Conservation (phyloP, 1,140 invertebrate genomes). For the Procambarus virginalis region DNA sequence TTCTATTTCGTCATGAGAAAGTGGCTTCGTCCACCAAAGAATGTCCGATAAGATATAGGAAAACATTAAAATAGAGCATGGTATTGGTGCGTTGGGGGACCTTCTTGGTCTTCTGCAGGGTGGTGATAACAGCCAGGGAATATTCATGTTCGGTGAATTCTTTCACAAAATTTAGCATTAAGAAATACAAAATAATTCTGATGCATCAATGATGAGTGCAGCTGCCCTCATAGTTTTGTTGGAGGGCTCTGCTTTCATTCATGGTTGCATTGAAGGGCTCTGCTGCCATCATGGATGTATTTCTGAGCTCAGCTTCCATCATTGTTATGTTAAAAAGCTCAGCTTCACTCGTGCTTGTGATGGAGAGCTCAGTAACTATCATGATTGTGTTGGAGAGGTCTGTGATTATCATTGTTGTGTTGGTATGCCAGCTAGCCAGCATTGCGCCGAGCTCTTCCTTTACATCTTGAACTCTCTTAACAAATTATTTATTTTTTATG, state of each 20-base stretch:
- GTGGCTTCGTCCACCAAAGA: constrained; percentile 87
- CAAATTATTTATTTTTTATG: no score
- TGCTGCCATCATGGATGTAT: not conserved
- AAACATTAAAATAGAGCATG: not conserved
- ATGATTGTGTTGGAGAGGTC: no score
- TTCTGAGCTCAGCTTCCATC: not conserved
- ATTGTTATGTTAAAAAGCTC: not conserved
- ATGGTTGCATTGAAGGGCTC: not conserved
- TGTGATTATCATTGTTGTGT: no score
- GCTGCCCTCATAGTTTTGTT: not conserved
- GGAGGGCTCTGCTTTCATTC: not conserved
- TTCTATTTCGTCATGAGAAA: constrained; percentile 94
- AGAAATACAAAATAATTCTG: not conserved
- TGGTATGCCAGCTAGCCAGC: no score
- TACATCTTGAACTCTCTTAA: no score
- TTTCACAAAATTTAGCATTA: constrained; percentile 14
- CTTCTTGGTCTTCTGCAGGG: not conserved
- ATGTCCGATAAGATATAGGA: constrained; percentile 44
- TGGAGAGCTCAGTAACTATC: not conserved
- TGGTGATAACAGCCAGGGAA: not conserved
- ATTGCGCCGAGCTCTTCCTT: no score
- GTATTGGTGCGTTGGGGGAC: not conserved
- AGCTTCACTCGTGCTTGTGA: not conserved
- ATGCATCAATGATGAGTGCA: not conserved
- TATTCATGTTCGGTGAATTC: not conserved